These are phyloP conservation scores for Fregetta grallaria DNA, from an alignment of 2,113 vertebrate genomes.

Conservation along the genomic window DNA sequence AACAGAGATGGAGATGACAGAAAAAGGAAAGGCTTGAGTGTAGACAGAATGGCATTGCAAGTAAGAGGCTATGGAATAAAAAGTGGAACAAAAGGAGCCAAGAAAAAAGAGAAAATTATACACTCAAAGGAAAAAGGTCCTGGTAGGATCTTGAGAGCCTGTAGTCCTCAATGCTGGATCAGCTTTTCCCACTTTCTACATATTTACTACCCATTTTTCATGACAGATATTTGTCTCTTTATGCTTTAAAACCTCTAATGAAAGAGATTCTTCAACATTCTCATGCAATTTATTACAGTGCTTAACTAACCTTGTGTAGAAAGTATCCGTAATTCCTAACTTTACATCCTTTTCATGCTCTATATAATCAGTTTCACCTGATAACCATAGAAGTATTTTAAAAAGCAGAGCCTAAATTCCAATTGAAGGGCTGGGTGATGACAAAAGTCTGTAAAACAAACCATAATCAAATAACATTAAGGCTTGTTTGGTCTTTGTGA, in stretches of 20 bases:
- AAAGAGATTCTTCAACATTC: neutral
- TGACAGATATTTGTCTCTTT: neutral
- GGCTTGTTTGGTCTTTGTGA: neutral
- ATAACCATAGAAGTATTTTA: neutral
- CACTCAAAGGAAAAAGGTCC: neutral
- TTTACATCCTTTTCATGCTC: neutral
- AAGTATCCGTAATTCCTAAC: neutral
- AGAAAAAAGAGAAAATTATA: neutral
- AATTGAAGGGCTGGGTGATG: neutral
- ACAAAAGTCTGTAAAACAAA: neutral
- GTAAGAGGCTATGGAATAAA: neutral
- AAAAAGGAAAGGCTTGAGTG: neutral
- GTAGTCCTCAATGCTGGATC: neutral
- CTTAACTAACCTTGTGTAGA: neutral
- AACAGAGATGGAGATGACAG: neutral
- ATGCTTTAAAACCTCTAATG: neutral
- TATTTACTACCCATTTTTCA: neutral
- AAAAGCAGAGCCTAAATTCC: neutral
- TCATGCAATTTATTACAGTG: neutral
- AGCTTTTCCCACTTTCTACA: neutral
- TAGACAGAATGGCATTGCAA: neutral
- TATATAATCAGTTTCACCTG: neutral
- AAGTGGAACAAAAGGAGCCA: neutral
- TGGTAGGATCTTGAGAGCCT: neutral
- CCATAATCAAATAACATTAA: neutral